phyloP scores from a whole-genome alignment of 2,113 vertebrate genomes.

The Hippotragus niger region DNA sequence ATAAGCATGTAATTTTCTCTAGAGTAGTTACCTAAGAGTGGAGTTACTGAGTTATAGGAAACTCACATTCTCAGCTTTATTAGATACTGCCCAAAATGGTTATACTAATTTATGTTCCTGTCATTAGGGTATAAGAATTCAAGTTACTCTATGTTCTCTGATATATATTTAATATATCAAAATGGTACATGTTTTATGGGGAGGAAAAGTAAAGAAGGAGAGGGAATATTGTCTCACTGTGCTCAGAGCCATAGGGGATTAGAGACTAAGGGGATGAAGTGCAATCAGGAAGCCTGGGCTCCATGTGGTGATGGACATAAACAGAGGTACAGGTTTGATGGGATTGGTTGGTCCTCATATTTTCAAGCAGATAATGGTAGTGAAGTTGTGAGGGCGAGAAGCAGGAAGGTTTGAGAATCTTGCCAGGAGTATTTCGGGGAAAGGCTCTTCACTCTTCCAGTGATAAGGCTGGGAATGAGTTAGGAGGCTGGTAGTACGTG shows the following conservation, averaged over 20 bases:
- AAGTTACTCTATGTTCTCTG: not conserved
- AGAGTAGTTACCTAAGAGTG: not conserved
- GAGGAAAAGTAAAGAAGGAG: not conserved
- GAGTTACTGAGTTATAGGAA: not conserved
- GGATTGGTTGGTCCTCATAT: not conserved
- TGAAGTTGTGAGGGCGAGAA: not conserved
- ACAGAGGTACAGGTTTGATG: not conserved
- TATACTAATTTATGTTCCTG: not conserved
- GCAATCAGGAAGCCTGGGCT: not conserved
- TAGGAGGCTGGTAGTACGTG: not conserved
- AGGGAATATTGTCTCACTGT: not conserved
- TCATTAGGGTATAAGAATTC: not conserved
- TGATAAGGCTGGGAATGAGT: not conserved
- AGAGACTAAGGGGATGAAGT: not conserved
- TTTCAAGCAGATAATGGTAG: not conserved
- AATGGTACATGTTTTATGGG: not conserved
- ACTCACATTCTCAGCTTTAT: not conserved
- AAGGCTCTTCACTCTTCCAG: not conserved
- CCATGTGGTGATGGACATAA: not conserved
- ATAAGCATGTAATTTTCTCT: not conserved
- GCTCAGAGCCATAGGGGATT: not conserved
- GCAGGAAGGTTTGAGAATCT: not conserved
- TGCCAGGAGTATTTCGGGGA: not conserved
- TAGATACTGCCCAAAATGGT: not conserved
- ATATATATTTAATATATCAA: not conserved